These are phyloP conservation scores for Gandaritis pyraliata DNA, from an alignment of 2,888 invertebrate genomes.

Conservation along the genomic window DNA sequence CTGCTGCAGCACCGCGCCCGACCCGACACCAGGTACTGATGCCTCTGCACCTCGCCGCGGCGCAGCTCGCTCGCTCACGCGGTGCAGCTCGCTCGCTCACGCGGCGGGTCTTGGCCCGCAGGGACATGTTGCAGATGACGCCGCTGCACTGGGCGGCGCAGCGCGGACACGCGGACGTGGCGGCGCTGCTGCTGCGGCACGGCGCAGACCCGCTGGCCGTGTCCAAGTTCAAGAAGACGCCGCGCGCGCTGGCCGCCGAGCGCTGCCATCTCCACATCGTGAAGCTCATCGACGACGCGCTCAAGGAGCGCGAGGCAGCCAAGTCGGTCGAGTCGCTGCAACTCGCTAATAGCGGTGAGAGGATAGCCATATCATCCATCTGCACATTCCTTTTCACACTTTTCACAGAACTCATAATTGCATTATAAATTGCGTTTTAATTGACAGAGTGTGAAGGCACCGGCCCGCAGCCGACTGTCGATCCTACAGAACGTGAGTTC, in stretches of 20 bases:
- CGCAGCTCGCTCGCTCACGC: slow-evolving; percentile 30
- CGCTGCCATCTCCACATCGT: slow-evolving; percentile 43
- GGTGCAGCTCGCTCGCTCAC: neutral
- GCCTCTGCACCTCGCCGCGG: slow-evolving; percentile 89
- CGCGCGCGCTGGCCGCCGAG: slow-evolving; percentile 53
- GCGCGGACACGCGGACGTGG: slow-evolving; percentile 52
- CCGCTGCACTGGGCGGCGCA: slow-evolving; percentile 3
- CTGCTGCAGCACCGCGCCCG: slow-evolving; percentile 90
- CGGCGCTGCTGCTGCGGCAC: slow-evolving; percentile 87
- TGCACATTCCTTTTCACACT: too few species aligned
- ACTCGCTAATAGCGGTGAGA: slow-evolving; percentile 28
- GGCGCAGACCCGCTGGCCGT: slow-evolving; percentile 88
- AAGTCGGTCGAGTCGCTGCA: slow-evolving; percentile 4
- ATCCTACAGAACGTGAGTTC: slow-evolving; percentile 8
- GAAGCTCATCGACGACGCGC: slow-evolving; percentile 23
- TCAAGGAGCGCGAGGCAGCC: slow-evolving; percentile 9
- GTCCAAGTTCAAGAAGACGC: slow-evolving; percentile 69
- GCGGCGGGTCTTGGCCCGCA: neutral
- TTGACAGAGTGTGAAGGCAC: slow-evolving; percentile 17
- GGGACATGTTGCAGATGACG: neutral
- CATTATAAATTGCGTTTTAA: neutral
- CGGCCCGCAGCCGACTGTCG: slow-evolving; percentile 12
- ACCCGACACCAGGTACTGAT: slow-evolving; percentile 62
- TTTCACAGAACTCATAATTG: too few species aligned
- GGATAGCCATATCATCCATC: too few species aligned